Evolutionary conservation across 2,797 vertebrate genomes (phyloP).

Genomic region (Urocyon cinereoargenteus): DNA sequence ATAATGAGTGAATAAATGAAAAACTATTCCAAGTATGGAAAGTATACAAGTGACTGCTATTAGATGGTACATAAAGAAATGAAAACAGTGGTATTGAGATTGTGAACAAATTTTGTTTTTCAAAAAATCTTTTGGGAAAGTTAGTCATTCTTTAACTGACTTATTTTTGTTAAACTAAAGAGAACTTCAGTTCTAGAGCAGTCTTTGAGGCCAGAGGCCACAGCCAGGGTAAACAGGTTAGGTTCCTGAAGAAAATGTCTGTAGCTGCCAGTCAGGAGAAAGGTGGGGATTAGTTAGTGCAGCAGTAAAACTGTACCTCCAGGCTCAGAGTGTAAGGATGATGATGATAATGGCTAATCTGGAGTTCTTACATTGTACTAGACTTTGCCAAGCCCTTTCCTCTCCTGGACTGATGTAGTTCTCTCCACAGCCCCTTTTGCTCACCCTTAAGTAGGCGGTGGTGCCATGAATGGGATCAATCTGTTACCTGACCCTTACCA

Average conservation of each 20-base stretch:
- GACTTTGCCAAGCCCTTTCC: background rate
- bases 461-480: background rate
- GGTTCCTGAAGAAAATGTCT: slow-evolving; percentile 11
- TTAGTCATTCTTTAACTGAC: slow-evolving; percentile 52
- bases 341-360: background rate
- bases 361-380: background rate
- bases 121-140: slow-evolving; percentile 42
- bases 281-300: background rate
- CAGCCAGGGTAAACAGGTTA: slow-evolving; percentile 13
- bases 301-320: background rate
- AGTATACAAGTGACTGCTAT: background rate
- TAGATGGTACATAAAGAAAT: background rate
- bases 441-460: background rate
- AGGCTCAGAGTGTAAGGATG: background rate
- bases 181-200: slow-evolving; percentile 29
- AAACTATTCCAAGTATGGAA: background rate
- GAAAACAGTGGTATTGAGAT: background rate
- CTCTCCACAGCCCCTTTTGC: background rate
- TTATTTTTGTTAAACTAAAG: slow-evolving; percentile 56
- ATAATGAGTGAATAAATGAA: slow-evolving; percentile 48
- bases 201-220: background rate
- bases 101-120: slow-evolving; percentile 34
- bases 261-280: slow-evolving; percentile 18
- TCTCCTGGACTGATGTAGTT: background rate
- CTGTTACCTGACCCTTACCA: background rate